phyloP scores from a whole-genome alignment of 2,888 invertebrate species.

The Drosophila monieri region DNA sequence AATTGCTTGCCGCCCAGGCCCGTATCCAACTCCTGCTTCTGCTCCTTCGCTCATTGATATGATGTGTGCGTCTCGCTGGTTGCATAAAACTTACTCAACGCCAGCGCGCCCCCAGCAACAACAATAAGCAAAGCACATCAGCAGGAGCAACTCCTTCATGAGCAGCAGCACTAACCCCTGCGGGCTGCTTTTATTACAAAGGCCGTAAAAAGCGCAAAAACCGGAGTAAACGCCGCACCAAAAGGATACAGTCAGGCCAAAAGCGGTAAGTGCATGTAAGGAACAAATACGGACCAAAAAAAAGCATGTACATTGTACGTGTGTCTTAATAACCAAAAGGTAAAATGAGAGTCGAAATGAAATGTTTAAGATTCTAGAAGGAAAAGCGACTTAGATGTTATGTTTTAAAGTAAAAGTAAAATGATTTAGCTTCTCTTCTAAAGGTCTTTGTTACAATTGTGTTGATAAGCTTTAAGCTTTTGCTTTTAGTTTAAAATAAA shows the following conservation, averaged over 20 bases:
- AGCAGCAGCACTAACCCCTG: constrained; percentile 52
- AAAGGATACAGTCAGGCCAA: constrained; percentile 60
- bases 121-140: constrained; percentile 37
- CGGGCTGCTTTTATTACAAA: constrained; percentile 78
- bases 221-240: constrained; percentile 48
- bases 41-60: constrained; percentile 15
- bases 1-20: constrained; percentile 62
- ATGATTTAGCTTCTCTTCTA: not conserved
- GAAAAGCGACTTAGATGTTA: not conserved
- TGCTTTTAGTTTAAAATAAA: too few species aligned
- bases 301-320: constrained; percentile 15
- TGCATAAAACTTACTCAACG: constrained; percentile 79
- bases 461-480: too few species aligned
- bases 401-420: not conserved
- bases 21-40: constrained; percentile 6
- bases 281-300: constrained; percentile 25
- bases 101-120: constrained; percentile 70
- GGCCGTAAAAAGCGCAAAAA: constrained; percentile 61
- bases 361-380: not conserved
- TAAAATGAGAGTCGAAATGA: not conserved
- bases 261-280: constrained; percentile 61
- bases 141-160: constrained; percentile 34
- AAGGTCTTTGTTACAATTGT: too few species aligned
- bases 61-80: constrained; percentile 61
- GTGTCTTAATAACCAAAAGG: not conserved